These are phyloP conservation scores for Drosophila subquinaria DNA, from an alignment of 2,888 invertebrate species.

Conservation along the genomic window DNA sequence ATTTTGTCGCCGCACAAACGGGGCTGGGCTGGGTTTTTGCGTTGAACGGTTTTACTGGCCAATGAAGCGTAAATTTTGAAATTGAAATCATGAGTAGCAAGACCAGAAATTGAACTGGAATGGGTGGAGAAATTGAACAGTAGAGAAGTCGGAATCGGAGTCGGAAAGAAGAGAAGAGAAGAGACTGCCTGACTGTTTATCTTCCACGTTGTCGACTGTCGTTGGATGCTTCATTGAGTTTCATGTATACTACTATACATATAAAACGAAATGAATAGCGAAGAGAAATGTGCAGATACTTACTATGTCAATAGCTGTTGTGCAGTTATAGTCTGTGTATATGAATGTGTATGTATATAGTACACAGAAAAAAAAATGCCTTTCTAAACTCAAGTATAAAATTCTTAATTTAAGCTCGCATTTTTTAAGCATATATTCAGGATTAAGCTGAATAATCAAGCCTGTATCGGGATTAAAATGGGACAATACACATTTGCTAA, in stretches of 20 bases:
- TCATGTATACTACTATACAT: slow-evolving; percentile 56
- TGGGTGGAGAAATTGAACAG: not conserved
- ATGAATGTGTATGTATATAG: no score
- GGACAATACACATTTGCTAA: no score
- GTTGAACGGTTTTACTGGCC: slow-evolving; percentile 53
- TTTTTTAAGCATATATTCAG: no score
- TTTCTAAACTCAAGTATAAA: no score
- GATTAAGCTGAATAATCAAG: no score
- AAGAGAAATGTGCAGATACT: slow-evolving; percentile 14
- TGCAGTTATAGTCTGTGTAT: not conserved
- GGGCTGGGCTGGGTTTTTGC: not conserved
- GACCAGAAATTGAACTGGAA: slow-evolving; percentile 41
- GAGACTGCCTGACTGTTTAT: slow-evolving; percentile 58
- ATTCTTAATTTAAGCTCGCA: no score
- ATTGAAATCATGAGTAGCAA: slow-evolving; percentile 72
- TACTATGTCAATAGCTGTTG: slow-evolving; percentile 15
- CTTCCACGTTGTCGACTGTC: slow-evolving; percentile 58
- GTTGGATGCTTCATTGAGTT: slow-evolving; percentile 75
- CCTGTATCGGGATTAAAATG: no score
- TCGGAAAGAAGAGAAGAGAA: not conserved
- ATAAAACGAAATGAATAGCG: slow-evolving; percentile 22
- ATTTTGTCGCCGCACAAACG: slow-evolving; percentile 58
- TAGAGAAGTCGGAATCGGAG: not conserved
- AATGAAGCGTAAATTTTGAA: slow-evolving; percentile 78
- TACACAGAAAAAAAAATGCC: no score